Conservation (phyloP, 2,113 vertebrate genomes). For the Scophthalmus maximus region DNA sequence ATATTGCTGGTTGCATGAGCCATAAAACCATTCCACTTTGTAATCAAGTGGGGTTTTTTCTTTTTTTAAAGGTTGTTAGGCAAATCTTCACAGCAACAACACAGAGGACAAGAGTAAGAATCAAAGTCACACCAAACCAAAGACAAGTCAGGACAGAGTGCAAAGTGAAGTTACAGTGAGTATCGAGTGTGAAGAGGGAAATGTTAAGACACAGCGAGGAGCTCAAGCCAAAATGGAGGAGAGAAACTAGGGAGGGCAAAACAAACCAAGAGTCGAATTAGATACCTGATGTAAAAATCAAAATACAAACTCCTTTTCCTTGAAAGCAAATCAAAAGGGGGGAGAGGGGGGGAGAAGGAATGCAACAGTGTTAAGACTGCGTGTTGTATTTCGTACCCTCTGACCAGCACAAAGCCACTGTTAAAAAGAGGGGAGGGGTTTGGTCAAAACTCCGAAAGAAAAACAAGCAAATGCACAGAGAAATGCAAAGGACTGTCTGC, state of each 20-base stretch:
- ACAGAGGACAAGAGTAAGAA: conserved; percentile 56
- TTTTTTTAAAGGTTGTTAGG: conserved; percentile 70
- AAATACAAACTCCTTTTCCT: conserved; percentile 95
- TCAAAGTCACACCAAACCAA: conserved; percentile 66
- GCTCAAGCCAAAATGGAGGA: conserved; percentile 53
- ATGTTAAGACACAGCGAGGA: conserved; percentile 73
- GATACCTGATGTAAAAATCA: conserved; percentile 96
- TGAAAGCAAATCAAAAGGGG: conserved; percentile 88
- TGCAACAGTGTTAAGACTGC: conserved; percentile 75
- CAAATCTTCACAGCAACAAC: conserved; percentile 74
- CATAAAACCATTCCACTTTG: conserved; percentile 6
- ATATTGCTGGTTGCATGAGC: neutral
- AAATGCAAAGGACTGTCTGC: conserved; percentile 31
- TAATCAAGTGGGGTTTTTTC: conserved; percentile 13
- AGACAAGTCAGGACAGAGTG: conserved; percentile 65
- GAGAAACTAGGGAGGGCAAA: conserved; percentile 32
- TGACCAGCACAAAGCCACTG: conserved; percentile 58
- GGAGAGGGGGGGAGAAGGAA: conserved; percentile 72
- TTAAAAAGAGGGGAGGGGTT: conserved; percentile 34
- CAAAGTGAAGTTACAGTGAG: conserved; percentile 63
- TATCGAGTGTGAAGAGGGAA: conserved; percentile 57
- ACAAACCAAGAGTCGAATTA: conserved; percentile 70
- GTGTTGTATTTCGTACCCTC: conserved; percentile 49
- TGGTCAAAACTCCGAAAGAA: conserved; percentile 47
- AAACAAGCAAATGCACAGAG: conserved; percentile 56